A percentile compares a stretch with the other conserved stretches of the same genome.
Evolutionary conservation across 2,113 vertebrate species (phyloP).

Genomic region (Alexandromys fortis): DNA sequence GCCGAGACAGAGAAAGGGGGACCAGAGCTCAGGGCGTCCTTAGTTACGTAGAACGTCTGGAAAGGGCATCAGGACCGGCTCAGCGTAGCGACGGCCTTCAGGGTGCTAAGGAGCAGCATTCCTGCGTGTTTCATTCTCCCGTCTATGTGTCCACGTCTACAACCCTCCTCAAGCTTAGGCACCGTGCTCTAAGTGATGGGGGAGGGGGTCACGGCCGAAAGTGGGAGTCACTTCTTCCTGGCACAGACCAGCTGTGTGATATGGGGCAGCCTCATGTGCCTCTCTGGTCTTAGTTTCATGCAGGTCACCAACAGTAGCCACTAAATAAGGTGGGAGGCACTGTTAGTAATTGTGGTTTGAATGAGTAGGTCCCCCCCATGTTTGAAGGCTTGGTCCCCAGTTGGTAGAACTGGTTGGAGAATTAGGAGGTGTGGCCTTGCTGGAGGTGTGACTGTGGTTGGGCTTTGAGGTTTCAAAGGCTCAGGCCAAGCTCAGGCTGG

Average conservation of each 20-base stretch:
- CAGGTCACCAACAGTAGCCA: not conserved
- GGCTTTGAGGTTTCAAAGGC: too few species aligned
- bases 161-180: not conserved
- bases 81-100: not conserved
- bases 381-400: not conserved
- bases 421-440: not conserved
- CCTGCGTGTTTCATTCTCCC: not conserved
- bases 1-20: not conserved
- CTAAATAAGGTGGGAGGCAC: not conserved
- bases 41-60: not conserved
- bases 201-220: fast-evolving
- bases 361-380: not conserved
- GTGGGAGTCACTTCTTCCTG: too few species aligned
- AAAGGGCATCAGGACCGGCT: not conserved
- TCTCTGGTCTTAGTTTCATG: not conserved
- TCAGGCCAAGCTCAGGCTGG: not conserved
- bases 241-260: not conserved
- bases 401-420: not conserved
- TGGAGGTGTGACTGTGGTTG: not conserved
- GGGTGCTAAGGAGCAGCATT: not conserved
- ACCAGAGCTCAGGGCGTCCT: not conserved
- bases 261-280: not conserved
- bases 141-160: not conserved
- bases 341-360: not conserved
- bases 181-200: not conserved